Evolutionary conservation across 1,140 invertebrate genomes (phyloP), one percentile per base, ranked within the genome.

Genomic region (Temnothorax longispinosus): DNA sequence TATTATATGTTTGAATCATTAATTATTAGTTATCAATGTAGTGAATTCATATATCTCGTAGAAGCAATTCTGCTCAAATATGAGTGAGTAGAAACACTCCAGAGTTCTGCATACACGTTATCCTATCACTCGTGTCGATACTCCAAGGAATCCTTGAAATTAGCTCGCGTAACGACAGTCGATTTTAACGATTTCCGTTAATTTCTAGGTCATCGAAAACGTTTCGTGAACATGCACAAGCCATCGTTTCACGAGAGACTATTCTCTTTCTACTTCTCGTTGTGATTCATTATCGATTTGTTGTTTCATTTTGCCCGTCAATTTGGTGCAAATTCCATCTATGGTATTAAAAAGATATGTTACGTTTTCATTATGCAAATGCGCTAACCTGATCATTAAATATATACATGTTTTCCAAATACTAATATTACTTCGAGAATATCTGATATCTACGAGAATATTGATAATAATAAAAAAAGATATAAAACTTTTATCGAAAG

Each of bases 111-210:
- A 65, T 69, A 74, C 64, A 88, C 60, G 54, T 56, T 88, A 81
- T 52, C 38, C 62, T 86, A 89, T 75, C 82, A 64, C 11, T 54
- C 7, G 44, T 88, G 85, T 89, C 67, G 60, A 88, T 56, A 86
- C 82, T 50, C 78, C 44, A 74, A 89, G 75, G 75, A 86, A 80
- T 86, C 69, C 60, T 88, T 50, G 38, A 72, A 81, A 81, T 44
- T 72, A 72, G 38, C 15, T 77, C 27, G 56, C 58, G 64, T 35
- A 81, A 81, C 38, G 15, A 56, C 71, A 72, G 50, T 44, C 50
- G 50, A 81, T 81, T 56, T 72, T 47, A 78, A 64, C 41, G 41
- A 27, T 78, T 81, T 72, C 78, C 62, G 41, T 72, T 81, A 81
- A 81, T 81, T 71, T 81, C 21, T 62, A 71, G 47, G 64, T 71